Evolutionary conservation across 2,888 invertebrate genomes (phyloP).

Genomic region (Barypeithes pellucidus): DNA sequence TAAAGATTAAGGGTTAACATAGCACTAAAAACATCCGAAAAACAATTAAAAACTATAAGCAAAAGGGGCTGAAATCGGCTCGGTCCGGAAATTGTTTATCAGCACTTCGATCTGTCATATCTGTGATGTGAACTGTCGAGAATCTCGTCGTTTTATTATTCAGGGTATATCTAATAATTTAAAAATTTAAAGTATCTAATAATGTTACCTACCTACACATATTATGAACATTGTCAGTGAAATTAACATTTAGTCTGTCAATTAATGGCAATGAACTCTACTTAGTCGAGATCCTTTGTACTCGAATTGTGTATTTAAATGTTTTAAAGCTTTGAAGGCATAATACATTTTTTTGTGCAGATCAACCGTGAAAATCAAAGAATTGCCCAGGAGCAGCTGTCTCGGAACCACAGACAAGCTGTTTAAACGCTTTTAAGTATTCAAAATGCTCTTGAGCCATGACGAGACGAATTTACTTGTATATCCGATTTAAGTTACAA

Average conservation of each 20-base stretch:
- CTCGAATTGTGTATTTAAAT: constrained; percentile 15
- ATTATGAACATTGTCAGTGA: background rate
- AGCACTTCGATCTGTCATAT: too few species aligned
- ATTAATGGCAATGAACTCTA: constrained; percentile 5
- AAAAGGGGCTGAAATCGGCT: too few species aligned
- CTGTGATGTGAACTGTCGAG: too few species aligned
- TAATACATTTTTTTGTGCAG: constrained; percentile 11
- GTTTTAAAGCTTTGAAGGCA: constrained; percentile 9
- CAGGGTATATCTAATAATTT: too few species aligned
- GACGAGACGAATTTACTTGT: background rate
- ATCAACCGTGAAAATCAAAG: constrained; percentile 28
- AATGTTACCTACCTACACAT: background rate
- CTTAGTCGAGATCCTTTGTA: background rate
- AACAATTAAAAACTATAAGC: too few species aligned
- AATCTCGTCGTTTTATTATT: too few species aligned
- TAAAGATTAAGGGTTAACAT: too few species aligned
- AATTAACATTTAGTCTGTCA: background rate
- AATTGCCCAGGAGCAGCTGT: constrained; percentile 22
- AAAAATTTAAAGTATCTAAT: too few species aligned
- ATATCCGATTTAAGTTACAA: background rate
- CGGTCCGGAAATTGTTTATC: too few species aligned
- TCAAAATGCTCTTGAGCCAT: background rate
- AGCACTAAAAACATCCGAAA: too few species aligned
- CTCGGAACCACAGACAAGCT: constrained; percentile 18
- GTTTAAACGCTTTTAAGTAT: constrained; percentile 5